Conservation (phyloP, 2,113 vertebrate genomes). For the Eleginops maclovinus region DNA sequence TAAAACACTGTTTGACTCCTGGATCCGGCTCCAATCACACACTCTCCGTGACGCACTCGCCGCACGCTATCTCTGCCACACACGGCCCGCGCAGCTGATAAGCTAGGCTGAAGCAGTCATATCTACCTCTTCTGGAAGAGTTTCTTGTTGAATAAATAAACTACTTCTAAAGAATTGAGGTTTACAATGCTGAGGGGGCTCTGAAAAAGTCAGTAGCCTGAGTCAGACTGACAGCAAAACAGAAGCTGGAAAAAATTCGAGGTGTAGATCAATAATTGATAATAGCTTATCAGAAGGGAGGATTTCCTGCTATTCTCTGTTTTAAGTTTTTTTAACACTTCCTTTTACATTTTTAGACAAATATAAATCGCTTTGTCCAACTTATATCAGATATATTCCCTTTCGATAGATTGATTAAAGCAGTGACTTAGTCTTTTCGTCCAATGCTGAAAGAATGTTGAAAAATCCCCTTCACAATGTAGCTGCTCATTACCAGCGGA, state of each 20-base stretch:
- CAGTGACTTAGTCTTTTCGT: neutral
- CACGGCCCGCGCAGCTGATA: constrained; percentile 55
- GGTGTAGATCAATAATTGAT: neutral
- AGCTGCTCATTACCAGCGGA: constrained; percentile 49
- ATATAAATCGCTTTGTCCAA: constrained; percentile 7
- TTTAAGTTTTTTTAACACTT: neutral
- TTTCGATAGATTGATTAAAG: neutral
- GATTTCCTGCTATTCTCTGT: neutral
- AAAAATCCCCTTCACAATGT: constrained; percentile 42
- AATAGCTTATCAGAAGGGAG: neutral
- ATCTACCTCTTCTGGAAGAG: constrained; percentile 54
- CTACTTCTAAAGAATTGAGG: constrained; percentile 12
- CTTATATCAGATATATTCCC: neutral
- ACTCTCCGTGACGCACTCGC: constrained; percentile 64
- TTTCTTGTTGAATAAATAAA: constrained; percentile 62
- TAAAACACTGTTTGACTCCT: constrained; percentile 70
- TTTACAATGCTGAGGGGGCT: constrained; percentile 1
- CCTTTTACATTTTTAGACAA: neutral
- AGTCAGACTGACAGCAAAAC: neutral
- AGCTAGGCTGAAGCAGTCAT: constrained; percentile 45
- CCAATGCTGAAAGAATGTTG: constrained; percentile 9
- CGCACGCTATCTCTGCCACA: constrained; percentile 64
- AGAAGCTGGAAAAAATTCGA: neutral
- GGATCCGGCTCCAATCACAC: constrained; percentile 66
- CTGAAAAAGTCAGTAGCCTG: neutral